Percentiles rank a stretch among this genome's conserved stretches.
These are phyloP conservation scores for Syndactyla subalaris DNA, from an alignment of 2,797 vertebrate genomes.

Conservation along the genomic window DNA sequence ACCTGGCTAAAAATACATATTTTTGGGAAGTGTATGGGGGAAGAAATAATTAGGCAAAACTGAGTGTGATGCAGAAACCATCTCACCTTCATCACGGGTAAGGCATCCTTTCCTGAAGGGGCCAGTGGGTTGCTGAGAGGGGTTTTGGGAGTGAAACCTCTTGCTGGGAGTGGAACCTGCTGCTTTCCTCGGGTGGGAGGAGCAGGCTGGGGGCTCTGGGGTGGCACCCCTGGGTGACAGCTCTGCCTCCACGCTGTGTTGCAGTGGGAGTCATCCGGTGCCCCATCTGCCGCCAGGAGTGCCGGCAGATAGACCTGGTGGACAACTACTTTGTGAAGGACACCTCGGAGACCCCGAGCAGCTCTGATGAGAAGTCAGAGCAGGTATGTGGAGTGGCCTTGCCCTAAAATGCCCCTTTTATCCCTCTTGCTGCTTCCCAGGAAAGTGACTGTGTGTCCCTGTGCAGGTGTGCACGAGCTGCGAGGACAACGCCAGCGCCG, in stretches of 20 bases:
- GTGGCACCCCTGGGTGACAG: no score
- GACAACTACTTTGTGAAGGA: constrained; percentile 99
- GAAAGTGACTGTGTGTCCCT: background rate
- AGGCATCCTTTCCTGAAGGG: background rate
- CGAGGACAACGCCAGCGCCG: constrained; percentile 94
- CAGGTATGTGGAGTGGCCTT: constrained; percentile 80
- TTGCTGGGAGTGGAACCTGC: no score
- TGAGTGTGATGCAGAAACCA: background rate
- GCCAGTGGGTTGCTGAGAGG: no score
- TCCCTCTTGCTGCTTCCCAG: background rate
- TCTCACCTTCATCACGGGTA: rapidly evolving
- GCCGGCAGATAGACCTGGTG: constrained; percentile 95
- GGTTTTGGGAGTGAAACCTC: background rate
- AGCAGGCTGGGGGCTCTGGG: no score
- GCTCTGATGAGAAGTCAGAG: constrained; percentile 90
- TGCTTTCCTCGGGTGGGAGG: no score
- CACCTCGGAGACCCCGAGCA: constrained; percentile 87
- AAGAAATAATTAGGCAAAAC: background rate
- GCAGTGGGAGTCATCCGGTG: constrained; percentile 96
- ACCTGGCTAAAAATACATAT: background rate
- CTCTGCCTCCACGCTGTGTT: background rate
- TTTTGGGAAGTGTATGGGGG: background rate
- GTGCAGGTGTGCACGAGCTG: constrained; percentile 96
- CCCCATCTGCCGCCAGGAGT: constrained; percentile 93
- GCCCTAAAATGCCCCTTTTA: no score